Base-by-base conservation (phyloP, 1,140 invertebrate genomes). In the Platyscapa corneri region DNA sequence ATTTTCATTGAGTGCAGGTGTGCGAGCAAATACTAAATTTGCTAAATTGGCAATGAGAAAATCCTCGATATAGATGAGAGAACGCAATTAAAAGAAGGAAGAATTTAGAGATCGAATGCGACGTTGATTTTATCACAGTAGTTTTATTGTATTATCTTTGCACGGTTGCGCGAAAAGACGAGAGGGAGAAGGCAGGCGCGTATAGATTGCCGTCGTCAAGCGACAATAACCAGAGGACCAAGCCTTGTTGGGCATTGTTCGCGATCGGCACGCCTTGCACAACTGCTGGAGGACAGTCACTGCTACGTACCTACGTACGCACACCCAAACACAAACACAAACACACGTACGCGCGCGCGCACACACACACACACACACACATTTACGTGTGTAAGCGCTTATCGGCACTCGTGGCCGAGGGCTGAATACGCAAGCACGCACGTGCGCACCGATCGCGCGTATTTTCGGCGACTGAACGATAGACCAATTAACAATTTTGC, bases 221-320 rank as follows among this genome's bases (percentile, higher is more conserved):
- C 74, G 84, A 82, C 84, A 81, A 85, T 85, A 77, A 76, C 49
- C 77, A 53, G 37, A 82, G 80, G 84, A 77, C 84, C 79, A 82
- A 86, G 84, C 84, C 84, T 86, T 78, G 84, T 86, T 82, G 56
- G 84, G 84, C 80, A 86, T 86, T 86, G 84, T 86, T 82, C 74
- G 60, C 84, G 74, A 82, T 70, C 80, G 80, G 74, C 56, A 75
- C 77, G 84, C 77, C 78, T 85, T 85, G 77, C 78, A 67, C 77
- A 84, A 84, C 60, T 2, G 34, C 65, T 65, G 65, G 83, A 78
- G 83, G 75, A 83, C 82, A 72, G 39, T 74, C 82, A 10, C 56
- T 27, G 23, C 1, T 27, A 60, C 56, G 56, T 27, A 23, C 23
- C 3, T 20, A 23, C 56, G 23, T 3, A 60, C 1, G 56, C 56